These are phyloP conservation scores for Sminthurinus aureus DNA, from an alignment of 2,888 invertebrate species.

Conservation along the genomic window DNA sequence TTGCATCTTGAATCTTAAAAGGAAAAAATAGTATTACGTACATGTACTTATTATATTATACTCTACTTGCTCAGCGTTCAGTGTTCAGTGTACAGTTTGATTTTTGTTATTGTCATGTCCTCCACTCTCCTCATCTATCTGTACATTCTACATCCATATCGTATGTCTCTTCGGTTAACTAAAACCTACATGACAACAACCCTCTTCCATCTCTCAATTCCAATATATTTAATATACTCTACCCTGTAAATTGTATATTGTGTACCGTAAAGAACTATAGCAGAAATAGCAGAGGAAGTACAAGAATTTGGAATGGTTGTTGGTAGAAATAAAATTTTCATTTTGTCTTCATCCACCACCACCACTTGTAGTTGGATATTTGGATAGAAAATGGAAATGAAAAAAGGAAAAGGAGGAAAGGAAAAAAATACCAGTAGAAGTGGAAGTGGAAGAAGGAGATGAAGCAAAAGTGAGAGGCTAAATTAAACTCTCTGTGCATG, in stretches of 20 bases:
- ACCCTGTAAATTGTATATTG: too few relatives aligned
- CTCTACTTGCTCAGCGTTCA: too few relatives aligned
- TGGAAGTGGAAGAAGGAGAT: neutral
- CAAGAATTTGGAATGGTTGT: neutral
- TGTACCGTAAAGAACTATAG: too few relatives aligned
- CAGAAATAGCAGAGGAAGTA: too few relatives aligned
- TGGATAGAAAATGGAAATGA: too few relatives aligned
- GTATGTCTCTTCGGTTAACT: too few relatives aligned
- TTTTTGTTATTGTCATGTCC: slow-evolving; percentile 11
- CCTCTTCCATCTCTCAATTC: slow-evolving; percentile 5
- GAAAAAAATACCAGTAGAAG: neutral
- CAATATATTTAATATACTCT: neutral
- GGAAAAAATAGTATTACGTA: slow-evolving; percentile 6
- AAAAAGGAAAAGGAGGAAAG: too few relatives aligned
- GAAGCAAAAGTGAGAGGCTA: neutral
- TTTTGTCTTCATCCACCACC: neutral
- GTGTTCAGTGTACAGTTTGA: slow-evolving; percentile 20
- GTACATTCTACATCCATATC: too few relatives aligned
- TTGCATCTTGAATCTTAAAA: neutral
- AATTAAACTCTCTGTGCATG: neutral
- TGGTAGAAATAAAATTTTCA: slow-evolving; percentile 21
- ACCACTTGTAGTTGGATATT: too few relatives aligned
- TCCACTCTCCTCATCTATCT: neutral
- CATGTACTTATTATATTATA: too few relatives aligned
- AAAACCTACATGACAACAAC: too few relatives aligned